phyloP scores from a whole-genome alignment of 2,797 vertebrate species.

The Rhinichthys osculus region DNA sequence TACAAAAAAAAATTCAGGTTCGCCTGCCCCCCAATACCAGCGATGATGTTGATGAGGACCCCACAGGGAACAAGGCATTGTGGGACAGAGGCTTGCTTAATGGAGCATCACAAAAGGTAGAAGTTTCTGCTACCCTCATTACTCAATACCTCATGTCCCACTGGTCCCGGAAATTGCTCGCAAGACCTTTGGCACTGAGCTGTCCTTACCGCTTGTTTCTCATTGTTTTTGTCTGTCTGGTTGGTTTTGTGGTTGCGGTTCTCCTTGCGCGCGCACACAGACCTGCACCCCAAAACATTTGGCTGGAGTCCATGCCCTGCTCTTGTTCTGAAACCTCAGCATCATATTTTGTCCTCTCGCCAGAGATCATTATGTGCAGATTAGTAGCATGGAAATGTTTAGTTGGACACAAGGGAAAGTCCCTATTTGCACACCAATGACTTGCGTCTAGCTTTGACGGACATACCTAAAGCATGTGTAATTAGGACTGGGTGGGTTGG shows the following conservation, averaged over 20 bases:
- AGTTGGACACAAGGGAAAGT: conserved; percentile 76
- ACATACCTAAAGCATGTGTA: conserved; percentile 62
- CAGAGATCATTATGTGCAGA: conserved; percentile 51
- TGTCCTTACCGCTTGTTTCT: conserved; percentile 32
- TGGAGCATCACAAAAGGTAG: conserved; percentile 97
- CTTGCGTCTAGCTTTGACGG: conserved; percentile 49
- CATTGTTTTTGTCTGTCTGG: conserved; percentile 55
- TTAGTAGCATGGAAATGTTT: conserved; percentile 71
- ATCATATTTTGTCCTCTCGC: conserved; percentile 40
- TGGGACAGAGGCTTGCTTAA: conserved; percentile 98
- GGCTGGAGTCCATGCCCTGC: conserved; percentile 33
- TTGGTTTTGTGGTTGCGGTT: conserved; percentile 49
- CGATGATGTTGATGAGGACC: conserved; percentile 97
- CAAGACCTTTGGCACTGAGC: background rate
- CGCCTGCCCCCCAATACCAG: conserved; percentile 96
- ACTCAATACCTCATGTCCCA: background rate
- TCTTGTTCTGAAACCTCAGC: conserved; percentile 54
- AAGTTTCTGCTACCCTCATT: background rate
- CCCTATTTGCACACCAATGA: conserved; percentile 67
- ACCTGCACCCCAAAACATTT: conserved; percentile 42
- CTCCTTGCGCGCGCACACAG: conserved; percentile 40
- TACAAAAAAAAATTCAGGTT: conserved; percentile 76
- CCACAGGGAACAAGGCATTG: conserved; percentile 98
- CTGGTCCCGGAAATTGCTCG: conserved; percentile 12
- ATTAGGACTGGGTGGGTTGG: conserved; percentile 27